Evolutionary conservation across 2,888 invertebrate genomes (phyloP).

Genomic region (Papilio protenor): DNA sequence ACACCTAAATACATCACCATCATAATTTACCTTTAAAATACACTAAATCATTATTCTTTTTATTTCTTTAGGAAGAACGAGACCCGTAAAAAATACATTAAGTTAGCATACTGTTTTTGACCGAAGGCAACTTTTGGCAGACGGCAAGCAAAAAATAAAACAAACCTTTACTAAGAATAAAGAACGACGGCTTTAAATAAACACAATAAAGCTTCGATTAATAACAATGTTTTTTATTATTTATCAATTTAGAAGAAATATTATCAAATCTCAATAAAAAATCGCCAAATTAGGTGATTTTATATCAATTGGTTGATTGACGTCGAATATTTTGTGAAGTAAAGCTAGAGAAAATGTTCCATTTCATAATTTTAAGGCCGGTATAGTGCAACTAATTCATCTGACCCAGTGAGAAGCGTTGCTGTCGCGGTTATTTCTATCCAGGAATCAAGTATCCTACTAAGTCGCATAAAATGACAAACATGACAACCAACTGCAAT

Average conservation of each 20-base stretch:
- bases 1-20: background rate
- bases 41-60: background rate
- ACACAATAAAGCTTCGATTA: background rate
- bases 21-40: background rate
- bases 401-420: too few relatives aligned
- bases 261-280: too few relatives aligned
- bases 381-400: too few relatives aligned
- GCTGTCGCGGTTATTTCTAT: too few relatives aligned
- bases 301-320: too few relatives aligned
- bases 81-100: slow-evolving; percentile 12
- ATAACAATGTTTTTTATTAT: background rate
- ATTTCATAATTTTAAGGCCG: too few relatives aligned
- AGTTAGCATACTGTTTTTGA: background rate
- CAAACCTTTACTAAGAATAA: background rate
- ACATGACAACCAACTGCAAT: too few relatives aligned
- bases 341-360: too few relatives aligned
- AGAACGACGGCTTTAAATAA: background rate
- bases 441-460: too few relatives aligned
- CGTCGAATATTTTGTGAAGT: too few relatives aligned
- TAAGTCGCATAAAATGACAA: too few relatives aligned
- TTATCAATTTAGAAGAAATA: background rate
- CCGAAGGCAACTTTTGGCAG: background rate
- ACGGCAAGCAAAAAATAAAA: background rate
- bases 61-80: background rate
- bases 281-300: too few relatives aligned